phyloP scores from a whole-genome alignment of 2,888 invertebrate species.

The Nowickia ferox region DNA sequence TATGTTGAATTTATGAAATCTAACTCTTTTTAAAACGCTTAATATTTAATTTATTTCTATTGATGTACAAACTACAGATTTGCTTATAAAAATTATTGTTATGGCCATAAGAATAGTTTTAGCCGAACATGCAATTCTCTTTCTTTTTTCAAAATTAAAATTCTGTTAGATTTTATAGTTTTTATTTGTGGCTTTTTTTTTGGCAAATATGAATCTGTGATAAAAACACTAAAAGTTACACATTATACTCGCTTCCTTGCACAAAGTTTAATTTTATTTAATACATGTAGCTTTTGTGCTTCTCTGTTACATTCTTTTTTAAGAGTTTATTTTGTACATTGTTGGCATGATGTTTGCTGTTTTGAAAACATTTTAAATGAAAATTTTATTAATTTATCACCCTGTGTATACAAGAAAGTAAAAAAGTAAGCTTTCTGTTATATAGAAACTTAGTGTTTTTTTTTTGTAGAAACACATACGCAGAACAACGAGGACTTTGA shows the following conservation, averaged over 20 bases:
- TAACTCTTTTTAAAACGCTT: too few species aligned
- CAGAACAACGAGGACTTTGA: slow-evolving; percentile 35
- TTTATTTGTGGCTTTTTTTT: slow-evolving; percentile 17
- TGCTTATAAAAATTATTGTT: background rate
- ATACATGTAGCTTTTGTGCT: slow-evolving; percentile 1
- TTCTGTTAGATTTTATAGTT: slow-evolving; percentile 13
- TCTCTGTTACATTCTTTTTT: slow-evolving; percentile 16
- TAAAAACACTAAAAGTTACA: slow-evolving; percentile 65
- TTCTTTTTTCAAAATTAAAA: slow-evolving; percentile 25
- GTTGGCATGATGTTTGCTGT: slow-evolving; percentile 54
- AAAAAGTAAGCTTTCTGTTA: slow-evolving; percentile 15
- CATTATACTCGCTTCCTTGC: slow-evolving; percentile 42
- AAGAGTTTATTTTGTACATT: slow-evolving; percentile 29
- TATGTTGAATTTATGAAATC: too few species aligned
- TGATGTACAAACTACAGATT: background rate
- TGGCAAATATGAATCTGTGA: slow-evolving; percentile 38
- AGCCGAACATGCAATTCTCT: background rate
- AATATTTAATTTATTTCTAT: too few species aligned
- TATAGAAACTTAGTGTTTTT: slow-evolving; percentile 9
- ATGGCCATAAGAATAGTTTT: background rate
- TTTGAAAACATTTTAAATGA: slow-evolving; percentile 69
- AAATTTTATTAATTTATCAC: slow-evolving; percentile 72
- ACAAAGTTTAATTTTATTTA: slow-evolving; percentile 62
- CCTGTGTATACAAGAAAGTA: slow-evolving; percentile 42
- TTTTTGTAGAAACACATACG: slow-evolving; percentile 4